Base-by-base conservation (phyloP, 1,140 invertebrate species). In the Zeugodacus cucurbitae region DNA sequence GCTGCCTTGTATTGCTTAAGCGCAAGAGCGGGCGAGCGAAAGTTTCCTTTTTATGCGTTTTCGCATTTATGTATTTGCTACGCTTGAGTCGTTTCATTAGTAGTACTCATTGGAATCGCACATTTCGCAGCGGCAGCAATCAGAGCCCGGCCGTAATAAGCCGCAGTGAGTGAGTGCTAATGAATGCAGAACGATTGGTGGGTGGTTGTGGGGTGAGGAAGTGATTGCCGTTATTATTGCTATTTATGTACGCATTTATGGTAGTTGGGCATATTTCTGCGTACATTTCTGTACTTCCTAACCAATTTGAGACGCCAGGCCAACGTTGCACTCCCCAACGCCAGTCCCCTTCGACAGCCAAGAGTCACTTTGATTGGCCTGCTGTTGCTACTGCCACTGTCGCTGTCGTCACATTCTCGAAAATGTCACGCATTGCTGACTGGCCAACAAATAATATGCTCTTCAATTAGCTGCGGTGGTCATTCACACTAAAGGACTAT, bases 81-180 rank as follows among this genome's bases (percentile, higher is more conserved):
- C 44, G 74, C 41, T 82, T 82, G 74, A 82, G 74, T 82, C 41
- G n/a, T 82, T 82, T 82, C 74, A 82, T 82, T 82, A 82, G 74
- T 37, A 48, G 74, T 37, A 48, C n/a, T 82, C 74, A 48, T 48
- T n/a, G 41, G 34, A 82, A 48, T 26, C 41, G 20, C 34, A 74
- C 29, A 74, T 74, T 74, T 74, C 22, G 70, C 37, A 6, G 32
- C 17, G 7, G 10, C 41, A 48, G 10, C 41, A 48, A 82, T 82
- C 41, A 10, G 41, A 44, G 41, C 0, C 26, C 26, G 34, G 64
- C 64, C 34, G 14, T 70, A 62, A 26, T 62, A 26, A 26, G 58
- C 58, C n/a, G n/a, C n/a, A 8, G 67, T 10, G 34, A 74, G 67
- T 74, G 34, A 8, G 32, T 74, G 67, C 67, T 74, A 74, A 74